Percentiles rank a stretch among this genome's conserved stretches.
These are phyloP conservation scores for Zaprionus vittiger DNA, from an alignment of 1,140 invertebrate species.

Conservation along the genomic window DNA sequence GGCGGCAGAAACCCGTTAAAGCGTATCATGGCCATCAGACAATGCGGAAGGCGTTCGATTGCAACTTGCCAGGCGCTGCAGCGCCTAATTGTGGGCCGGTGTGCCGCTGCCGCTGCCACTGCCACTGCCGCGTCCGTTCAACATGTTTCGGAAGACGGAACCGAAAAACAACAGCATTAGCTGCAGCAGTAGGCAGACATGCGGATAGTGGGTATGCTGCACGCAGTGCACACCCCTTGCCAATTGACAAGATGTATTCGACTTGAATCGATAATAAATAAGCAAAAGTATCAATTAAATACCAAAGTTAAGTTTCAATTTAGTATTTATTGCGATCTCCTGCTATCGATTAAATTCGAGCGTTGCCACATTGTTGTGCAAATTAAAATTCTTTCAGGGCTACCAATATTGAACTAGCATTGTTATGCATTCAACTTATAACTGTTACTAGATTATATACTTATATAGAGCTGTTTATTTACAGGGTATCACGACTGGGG, in stretches of 20 bases:
- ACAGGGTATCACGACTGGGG: slow-evolving; percentile 19
- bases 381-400: too few relatives aligned
- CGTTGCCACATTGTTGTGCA: too few relatives aligned
- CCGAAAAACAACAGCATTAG: slow-evolving; percentile 20
- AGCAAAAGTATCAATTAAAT: too few relatives aligned
- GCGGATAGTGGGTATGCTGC: background rate
- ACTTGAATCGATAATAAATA: too few relatives aligned
- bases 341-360: too few relatives aligned
- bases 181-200: slow-evolving; percentile 5
- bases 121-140: slow-evolving; percentile 9
- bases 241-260: too few relatives aligned
- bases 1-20: slow-evolving; percentile 61
- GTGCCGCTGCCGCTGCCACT: slow-evolving; percentile 28
- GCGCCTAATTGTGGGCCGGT: slow-evolving; percentile 58
- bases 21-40: slow-evolving; percentile 58
- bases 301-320: too few relatives aligned
- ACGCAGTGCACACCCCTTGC: slow-evolving; percentile 1
- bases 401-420: too few relatives aligned
- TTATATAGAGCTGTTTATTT: background rate
- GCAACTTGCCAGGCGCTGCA: slow-evolving; percentile 3
- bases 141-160: slow-evolving; percentile 73
- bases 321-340: too few relatives aligned
- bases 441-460: too few relatives aligned
- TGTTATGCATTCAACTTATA: too few relatives aligned
- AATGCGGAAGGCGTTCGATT: slow-evolving; percentile 65